Evolutionary conservation across 2,113 vertebrate genomes (phyloP), one percentile per base, ranked within the genome.

Genomic region (Tachysurus vachellii): DNA sequence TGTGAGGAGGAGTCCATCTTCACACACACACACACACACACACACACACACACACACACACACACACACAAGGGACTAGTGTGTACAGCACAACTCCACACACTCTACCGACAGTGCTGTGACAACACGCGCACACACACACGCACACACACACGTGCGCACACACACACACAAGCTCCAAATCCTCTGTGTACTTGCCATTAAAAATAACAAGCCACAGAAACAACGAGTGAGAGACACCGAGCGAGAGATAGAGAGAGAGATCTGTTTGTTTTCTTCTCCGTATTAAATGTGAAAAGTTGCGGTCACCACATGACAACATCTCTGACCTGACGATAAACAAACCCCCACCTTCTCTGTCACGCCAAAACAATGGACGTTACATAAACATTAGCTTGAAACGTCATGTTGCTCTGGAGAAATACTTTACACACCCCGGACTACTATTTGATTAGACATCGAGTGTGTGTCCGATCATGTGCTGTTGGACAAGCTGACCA

Each of bases 1-100:
- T 94, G 93, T 85, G 89, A 88, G 85, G 76, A 84, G 80, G 85
- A 89, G 57, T 68, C 77, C 44, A 61, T 86, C 86, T 91, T 93
- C 61, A 84, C 84, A 56, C 79, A 76, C 73, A 88, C 80, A 80
- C 42, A 87, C 70, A 89, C 83, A 88, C 84, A 91, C 83, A 82
- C 47, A 75, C 80, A 57, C 68, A 42, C 83, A 42, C 57, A 56
- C 75, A 73, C 85, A 82, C 68, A 77, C 44, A 84, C 47, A 68
- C 80, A 56, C 80, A 73, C 80, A 73, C 81, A 80, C 79, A 7
- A 54, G 89, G 90, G 90, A 89, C 53, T 26, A n/a, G 53, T 62
- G 83, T 23, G 7, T 73, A 76, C 61, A 70, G 62, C 75, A 86
- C 85, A 80, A 80, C n/a, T n/a, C n/a, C 61, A 80, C 85, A 87